Conservation (phyloP, 2,888 invertebrate species). For the Rhodophaea formosa region DNA sequence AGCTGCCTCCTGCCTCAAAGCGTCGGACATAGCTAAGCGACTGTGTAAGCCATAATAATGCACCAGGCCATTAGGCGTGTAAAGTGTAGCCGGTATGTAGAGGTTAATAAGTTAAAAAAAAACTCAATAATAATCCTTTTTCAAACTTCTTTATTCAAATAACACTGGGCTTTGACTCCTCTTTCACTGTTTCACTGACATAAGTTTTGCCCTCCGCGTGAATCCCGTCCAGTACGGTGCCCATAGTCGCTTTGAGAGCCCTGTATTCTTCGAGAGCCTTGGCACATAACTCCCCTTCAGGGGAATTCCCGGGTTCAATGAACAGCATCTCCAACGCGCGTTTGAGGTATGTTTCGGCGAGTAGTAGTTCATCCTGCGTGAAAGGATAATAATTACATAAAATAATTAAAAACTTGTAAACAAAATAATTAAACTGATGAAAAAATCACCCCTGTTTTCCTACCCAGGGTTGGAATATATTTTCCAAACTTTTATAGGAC, state of each 20-base stretch:
- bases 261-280: constrained; percentile 85
- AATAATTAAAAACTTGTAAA: background rate
- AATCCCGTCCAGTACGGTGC: constrained; percentile 50
- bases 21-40: too few relatives aligned
- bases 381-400: constrained; percentile 12
- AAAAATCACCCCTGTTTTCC: too few relatives aligned
- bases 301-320: constrained; percentile 86
- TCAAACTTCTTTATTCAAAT: background rate
- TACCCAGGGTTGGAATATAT: too few relatives aligned
- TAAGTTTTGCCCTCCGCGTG: constrained; percentile 60
- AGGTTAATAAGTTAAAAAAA: too few relatives aligned
- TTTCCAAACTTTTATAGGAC: too few relatives aligned
- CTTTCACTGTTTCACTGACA: constrained; percentile 29
- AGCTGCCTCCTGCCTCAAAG: too few relatives aligned
- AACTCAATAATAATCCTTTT: too few relatives aligned
- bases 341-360: constrained; percentile 82
- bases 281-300: constrained; percentile 86
- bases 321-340: constrained; percentile 84
- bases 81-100: too few relatives aligned
- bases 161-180: background rate
- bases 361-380: constrained; percentile 72
- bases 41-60: too few relatives aligned
- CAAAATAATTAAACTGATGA: too few relatives aligned
- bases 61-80: too few relatives aligned
- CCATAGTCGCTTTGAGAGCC: constrained; percentile 78